Conservation (phyloP, 1,140 invertebrate genomes). For the Dufourea novaeangliae region DNA sequence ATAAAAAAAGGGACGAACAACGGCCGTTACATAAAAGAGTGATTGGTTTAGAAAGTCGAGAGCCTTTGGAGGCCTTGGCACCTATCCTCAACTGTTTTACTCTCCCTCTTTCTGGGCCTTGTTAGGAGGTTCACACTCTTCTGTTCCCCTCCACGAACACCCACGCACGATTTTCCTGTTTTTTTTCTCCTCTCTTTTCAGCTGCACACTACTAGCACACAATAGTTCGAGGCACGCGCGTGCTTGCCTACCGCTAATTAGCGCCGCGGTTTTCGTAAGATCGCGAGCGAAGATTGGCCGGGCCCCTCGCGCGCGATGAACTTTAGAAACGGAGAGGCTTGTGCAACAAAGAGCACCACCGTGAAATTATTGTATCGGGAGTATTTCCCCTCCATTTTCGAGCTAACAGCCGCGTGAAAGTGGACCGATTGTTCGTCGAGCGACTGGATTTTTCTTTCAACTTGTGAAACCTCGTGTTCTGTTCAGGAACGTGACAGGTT, state of each 20-base stretch:
- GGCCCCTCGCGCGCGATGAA: slow-evolving; percentile 20
- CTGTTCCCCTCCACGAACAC: slow-evolving; percentile 25
- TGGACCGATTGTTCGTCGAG: background rate
- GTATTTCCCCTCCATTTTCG: background rate
- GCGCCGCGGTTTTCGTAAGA: slow-evolving; percentile 28
- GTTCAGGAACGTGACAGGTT: no score
- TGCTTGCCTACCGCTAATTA: slow-evolving; percentile 50
- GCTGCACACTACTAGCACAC: background rate
- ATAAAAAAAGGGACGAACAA: slow-evolving; percentile 73
- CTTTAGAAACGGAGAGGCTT: slow-evolving; percentile 42
- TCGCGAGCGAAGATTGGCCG: slow-evolving; percentile 2
- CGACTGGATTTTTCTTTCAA: slow-evolving; percentile 2
- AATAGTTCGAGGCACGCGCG: slow-evolving; percentile 2
- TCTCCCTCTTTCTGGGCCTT: slow-evolving; percentile 3
- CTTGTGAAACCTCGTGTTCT: no score
- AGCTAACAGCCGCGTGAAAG: background rate
- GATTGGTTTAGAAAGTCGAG: slow-evolving; percentile 76
- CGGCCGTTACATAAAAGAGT: slow-evolving; percentile 78
- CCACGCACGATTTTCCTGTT: slow-evolving; percentile 39
- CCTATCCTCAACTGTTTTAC: slow-evolving; percentile 52
- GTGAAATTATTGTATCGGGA: slow-evolving; percentile 37
- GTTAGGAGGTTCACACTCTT: slow-evolving; percentile 1
- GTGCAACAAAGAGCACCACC: slow-evolving; percentile 55
- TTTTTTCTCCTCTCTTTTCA: background rate
- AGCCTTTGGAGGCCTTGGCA: slow-evolving; percentile 60